phyloP scores from a whole-genome alignment of 2,888 invertebrate genomes.

The Creontiades dilutus region DNA sequence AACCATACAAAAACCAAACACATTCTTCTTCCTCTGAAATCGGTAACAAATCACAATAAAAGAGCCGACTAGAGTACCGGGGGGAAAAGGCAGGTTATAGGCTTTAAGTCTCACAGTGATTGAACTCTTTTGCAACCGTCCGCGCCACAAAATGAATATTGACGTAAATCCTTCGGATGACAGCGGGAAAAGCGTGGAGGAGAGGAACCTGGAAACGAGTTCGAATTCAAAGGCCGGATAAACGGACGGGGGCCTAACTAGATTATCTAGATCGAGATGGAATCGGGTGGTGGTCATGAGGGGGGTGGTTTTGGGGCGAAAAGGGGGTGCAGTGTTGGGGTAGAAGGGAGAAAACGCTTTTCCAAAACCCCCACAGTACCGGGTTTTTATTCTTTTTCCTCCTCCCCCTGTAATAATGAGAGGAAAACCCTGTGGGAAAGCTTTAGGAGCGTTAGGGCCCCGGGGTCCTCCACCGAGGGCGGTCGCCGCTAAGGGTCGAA shows the following conservation, averaged over 20 bases:
- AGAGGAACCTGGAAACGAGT: constrained; percentile 25
- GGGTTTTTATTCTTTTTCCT: constrained; percentile 39
- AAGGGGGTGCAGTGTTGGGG: neutral
- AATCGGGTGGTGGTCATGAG: neutral
- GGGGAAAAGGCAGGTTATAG: neutral
- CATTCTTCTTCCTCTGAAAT: too few relatives aligned
- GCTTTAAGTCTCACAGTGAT: neutral
- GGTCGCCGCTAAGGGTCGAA: neutral
- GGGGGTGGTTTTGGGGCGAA: neutral
- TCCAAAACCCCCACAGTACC: neutral
- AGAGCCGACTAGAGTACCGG: neutral
- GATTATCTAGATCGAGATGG: constrained; percentile 48
- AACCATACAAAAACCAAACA: too few relatives aligned
- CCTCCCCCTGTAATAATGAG: constrained; percentile 49
- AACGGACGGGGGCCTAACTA: constrained; percentile 41
- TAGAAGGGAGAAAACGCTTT: neutral
- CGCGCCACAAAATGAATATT: constrained; percentile 42
- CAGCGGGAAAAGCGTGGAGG: neutral
- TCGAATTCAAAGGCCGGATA: constrained; percentile 16
- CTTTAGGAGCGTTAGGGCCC: constrained; percentile 37
- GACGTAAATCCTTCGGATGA: constrained; percentile 45
- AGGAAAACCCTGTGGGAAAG: constrained; percentile 33
- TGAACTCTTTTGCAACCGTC: constrained; percentile 34
- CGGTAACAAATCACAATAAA: neutral
- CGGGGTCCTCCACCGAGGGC: constrained; percentile 7